Percentiles rank a stretch among this genome's conserved stretches.
These are phyloP conservation scores for Clarias batrachus DNA, from an alignment of 2,113 vertebrate genomes.

Conservation along the genomic window DNA sequence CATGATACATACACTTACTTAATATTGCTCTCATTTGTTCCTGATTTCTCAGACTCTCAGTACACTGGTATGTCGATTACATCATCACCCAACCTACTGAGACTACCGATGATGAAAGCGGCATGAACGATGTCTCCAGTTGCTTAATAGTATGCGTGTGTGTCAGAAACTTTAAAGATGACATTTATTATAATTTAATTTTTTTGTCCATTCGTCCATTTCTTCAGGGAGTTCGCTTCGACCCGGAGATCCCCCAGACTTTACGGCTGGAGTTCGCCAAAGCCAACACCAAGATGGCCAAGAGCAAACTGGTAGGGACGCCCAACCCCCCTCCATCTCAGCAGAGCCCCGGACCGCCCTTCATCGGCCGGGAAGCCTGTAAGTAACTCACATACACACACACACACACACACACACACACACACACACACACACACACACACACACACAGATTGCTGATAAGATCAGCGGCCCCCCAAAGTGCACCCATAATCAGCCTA, in stretches of 20 bases:
- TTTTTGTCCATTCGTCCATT: neutral
- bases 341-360: constrained; percentile 90
- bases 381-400: constrained; percentile 67
- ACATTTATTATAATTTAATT: neutral
- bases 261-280: constrained; percentile 95
- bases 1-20: neutral
- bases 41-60: neutral
- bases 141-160: constrained; percentile 10
- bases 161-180: neutral
- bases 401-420: constrained; percentile 3
- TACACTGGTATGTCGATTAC: neutral
- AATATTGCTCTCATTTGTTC: neutral
- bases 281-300: constrained; percentile 99
- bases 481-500: constrained; percentile 17
- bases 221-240: constrained; percentile 90
- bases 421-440: constrained; percentile 15
- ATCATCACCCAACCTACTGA: neutral
- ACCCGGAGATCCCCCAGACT: constrained; percentile 97
- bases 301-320: constrained; percentile 94
- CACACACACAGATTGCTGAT: constrained; percentile 11
- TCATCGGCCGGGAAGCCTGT: constrained; percentile 96
- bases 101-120: neutral
- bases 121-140: neutral
- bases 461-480: constrained; percentile 25
- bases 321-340: constrained; percentile 89